Conservation (phyloP, 2,888 invertebrate species). For the Thyatira batis region DNA sequence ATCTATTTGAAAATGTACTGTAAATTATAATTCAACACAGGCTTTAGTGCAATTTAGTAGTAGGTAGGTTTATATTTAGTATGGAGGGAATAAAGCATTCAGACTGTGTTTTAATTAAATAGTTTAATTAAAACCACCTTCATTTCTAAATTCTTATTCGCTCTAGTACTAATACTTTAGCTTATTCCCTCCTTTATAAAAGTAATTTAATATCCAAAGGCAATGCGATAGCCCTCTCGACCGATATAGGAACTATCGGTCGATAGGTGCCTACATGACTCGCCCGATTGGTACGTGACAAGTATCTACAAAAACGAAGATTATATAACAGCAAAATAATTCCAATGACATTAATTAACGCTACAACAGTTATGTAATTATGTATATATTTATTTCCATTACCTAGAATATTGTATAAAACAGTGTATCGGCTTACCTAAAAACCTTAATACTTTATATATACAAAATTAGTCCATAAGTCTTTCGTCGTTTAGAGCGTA, state of each 20-base stretch:
- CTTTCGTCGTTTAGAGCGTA: slow-evolving; percentile 73
- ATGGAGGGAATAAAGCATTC: slow-evolving; percentile 58
- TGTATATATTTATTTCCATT: slow-evolving; percentile 55
- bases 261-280: slow-evolving; percentile 42
- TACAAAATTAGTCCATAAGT: slow-evolving; percentile 77
- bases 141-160: slow-evolving; percentile 49
- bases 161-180: slow-evolving; percentile 49
- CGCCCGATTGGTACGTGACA: slow-evolving; percentile 44
- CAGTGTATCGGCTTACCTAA: slow-evolving; percentile 74
- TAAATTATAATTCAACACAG: slow-evolving; percentile 50
- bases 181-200: slow-evolving; percentile 54
- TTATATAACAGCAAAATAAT: slow-evolving; percentile 71
- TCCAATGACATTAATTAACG: slow-evolving; percentile 57
- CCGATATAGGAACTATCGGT: slow-evolving; percentile 39
- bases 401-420: slow-evolving; percentile 81
- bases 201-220: slow-evolving; percentile 38
- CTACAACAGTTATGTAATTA: slow-evolving; percentile 77
- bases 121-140: slow-evolving; percentile 54
- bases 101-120: slow-evolving; percentile 49
- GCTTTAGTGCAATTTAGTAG: slow-evolving; percentile 44
- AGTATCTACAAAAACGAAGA: slow-evolving; percentile 55
- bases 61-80: too few relatives aligned
- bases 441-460: slow-evolving; percentile 72
- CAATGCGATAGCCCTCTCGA: slow-evolving; percentile 28
- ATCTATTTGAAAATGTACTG: slow-evolving; percentile 47